Evolutionary conservation across 2,797 vertebrate species (phyloP).

Genomic region (Mormyrus hasselquistii): DNA sequence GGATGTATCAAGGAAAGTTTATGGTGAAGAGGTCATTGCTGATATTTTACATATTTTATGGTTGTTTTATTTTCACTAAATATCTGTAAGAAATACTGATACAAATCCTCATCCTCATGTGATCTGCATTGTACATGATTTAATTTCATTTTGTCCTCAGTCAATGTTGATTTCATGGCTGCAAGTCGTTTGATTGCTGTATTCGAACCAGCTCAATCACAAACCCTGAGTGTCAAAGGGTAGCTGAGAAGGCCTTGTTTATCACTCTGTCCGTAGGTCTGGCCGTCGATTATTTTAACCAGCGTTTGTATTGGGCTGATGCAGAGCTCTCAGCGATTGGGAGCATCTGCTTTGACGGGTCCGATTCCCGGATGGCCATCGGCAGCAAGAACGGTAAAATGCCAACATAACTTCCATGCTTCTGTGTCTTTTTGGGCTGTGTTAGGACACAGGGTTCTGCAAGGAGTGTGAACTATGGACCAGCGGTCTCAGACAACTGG

Average conservation of each 20-base stretch:
- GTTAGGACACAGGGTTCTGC: not conserved
- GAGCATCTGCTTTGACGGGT: constrained; percentile 87
- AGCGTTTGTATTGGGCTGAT: constrained; percentile 95
- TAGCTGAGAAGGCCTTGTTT: not conserved
- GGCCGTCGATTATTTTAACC: constrained; percentile 88
- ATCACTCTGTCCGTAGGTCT: constrained; percentile 68
- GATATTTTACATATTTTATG: not conserved
- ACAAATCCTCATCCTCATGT: not conserved
- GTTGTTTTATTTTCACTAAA: not conserved
- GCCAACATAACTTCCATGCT: not conserved
- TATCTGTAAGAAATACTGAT: not conserved
- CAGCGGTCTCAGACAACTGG: not conserved
- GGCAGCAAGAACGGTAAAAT: constrained; percentile 80
- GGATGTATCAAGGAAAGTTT: not conserved
- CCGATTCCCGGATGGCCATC: constrained; percentile 76
- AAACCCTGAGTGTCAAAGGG: not conserved
- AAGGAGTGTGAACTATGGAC: not conserved
- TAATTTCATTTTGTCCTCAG: not conserved
- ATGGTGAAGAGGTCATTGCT: not conserved
- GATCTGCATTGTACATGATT: not conserved
- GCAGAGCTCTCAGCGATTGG: constrained; percentile 90
- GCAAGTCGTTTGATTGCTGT: not conserved
- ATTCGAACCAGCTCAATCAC: not conserved
- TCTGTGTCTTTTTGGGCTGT: not conserved
- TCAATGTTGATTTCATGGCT: not conserved